Base-by-base conservation (phyloP, 2,888 invertebrate genomes). In the Molanna angustata region DNA sequence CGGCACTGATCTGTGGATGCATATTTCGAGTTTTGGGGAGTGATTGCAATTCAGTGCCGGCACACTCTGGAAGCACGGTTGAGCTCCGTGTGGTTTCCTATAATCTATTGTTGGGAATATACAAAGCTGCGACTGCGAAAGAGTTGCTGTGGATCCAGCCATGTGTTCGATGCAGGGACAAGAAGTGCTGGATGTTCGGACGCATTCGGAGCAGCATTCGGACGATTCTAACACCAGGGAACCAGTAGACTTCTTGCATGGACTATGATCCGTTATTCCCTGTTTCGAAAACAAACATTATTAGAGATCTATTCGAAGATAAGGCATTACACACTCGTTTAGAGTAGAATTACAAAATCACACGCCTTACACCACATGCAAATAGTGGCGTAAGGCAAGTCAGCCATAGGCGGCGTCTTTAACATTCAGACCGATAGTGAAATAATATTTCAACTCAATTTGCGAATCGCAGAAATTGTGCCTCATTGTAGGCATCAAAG, bases 131-230 rank as follows among this genome's bases (percentile, higher is more conserved):
- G 59, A 54, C 22, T 59, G 56, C 1, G 56, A 56, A 14, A 59
- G 43, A 4, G 59, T 59, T n/a, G 59, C 54, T 16, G 59, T 56
- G 3, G 59, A 59, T 49, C 63, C 62, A 45, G 70, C 72, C 1
- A 69, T 64, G 58, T 72, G 73, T 64, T 86, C 86, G 49, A 86
- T 86, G 66, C 86, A 86, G 1, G 86, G 87, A 63, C 86, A 87
- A 3, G 87, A 86, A 17, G 83, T 82, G 64, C 85, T 85, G 1
- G 83, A 59, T 68, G 64, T 70, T 69, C 60, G 75, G 73, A 49
- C 73, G 72, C 2, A 59, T 44, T 59, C 59, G 13, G 74, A 1
- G 71, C 69, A 60, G 39, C 74, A 73, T 52, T 73, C 74, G 7
- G 76, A 74, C 2, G 78, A 74, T 60, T 75, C 78, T 55, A 79